Evolutionary conservation across 1,140 invertebrate species (phyloP).

Genomic region (Tetragnatha versicolor): DNA sequence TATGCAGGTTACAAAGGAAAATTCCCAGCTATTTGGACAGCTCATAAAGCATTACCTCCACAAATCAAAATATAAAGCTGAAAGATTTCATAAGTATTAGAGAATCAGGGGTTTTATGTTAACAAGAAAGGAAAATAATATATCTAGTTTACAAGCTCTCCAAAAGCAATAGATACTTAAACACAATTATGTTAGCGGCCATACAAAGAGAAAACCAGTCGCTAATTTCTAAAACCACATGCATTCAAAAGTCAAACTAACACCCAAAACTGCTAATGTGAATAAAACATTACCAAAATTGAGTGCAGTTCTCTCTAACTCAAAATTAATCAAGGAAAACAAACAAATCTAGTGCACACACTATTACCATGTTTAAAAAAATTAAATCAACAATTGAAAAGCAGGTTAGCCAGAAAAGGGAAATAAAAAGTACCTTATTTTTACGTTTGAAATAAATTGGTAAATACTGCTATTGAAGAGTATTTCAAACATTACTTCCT

Average conservation of each 20-base stretch:
- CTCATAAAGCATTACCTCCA: conserved; percentile 23
- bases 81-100: not conserved
- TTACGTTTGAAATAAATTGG: too few species aligned
- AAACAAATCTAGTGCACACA: too few species aligned
- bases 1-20: conserved; percentile 46
- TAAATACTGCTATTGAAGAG: too few species aligned
- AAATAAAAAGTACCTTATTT: too few species aligned
- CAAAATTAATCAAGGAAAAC: too few species aligned
- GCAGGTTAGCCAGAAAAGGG: too few species aligned
- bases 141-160: conserved; percentile 30
- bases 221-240: conserved; percentile 11
- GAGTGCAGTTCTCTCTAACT: too few species aligned
- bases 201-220: conserved; percentile 6
- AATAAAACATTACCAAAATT: not conserved
- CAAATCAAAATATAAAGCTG: not conserved
- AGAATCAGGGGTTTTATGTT: too few species aligned
- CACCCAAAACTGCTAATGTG: conserved; percentile 14
- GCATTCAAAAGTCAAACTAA: not conserved
- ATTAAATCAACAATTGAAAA: too few species aligned
- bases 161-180: conserved; percentile 26
- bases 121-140: not conserved
- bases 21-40: conserved; percentile 24
- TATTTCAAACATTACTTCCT: too few species aligned
- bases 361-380: too few species aligned
- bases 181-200: conserved; percentile 11